A percentile compares a stretch with the other conserved stretches of the same genome.
These are phyloP conservation scores for Ganaspis sp. DNA, from an alignment of 1,140 invertebrate genomes.

Conservation along the genomic window DNA sequence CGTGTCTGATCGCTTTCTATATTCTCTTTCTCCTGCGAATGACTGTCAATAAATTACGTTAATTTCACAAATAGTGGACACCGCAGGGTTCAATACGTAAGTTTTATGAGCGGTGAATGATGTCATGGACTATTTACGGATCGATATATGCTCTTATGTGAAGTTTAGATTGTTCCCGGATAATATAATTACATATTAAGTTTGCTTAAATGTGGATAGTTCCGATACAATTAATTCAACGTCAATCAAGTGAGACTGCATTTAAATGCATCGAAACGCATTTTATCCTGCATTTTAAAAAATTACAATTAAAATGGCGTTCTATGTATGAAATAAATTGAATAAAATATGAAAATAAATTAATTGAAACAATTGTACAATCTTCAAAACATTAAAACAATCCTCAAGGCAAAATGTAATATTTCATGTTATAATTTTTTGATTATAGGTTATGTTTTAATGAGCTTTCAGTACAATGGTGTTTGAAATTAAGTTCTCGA, in stretches of 20 bases:
- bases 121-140: conserved; percentile 50
- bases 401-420: too few species aligned
- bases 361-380: too few species aligned
- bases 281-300: neutral
- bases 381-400: too few species aligned
- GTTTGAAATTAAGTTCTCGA: too few species aligned
- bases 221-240: neutral
- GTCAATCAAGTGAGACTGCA: neutral
- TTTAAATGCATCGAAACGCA: too few species aligned
- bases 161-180: neutral
- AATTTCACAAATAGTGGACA: conserved; percentile 34
- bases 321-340: too few species aligned
- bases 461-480: too few species aligned
- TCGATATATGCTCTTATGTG: neutral
- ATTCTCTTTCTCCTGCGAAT: neutral
- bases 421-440: too few species aligned
- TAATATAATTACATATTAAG: neutral
- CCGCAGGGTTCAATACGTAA: conserved; percentile 29
- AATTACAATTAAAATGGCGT: neutral
- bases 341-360: too few species aligned
- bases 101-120: conserved; percentile 46
- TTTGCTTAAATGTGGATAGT: neutral
- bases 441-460: too few species aligned
- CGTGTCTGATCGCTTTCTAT: neutral
- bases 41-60: conserved; percentile 29